Percentiles rank a stretch among this genome's conserved stretches.
Conservation (phyloP, 2,797 vertebrate species). For the Poeciliopsis presidionis region DNA sequence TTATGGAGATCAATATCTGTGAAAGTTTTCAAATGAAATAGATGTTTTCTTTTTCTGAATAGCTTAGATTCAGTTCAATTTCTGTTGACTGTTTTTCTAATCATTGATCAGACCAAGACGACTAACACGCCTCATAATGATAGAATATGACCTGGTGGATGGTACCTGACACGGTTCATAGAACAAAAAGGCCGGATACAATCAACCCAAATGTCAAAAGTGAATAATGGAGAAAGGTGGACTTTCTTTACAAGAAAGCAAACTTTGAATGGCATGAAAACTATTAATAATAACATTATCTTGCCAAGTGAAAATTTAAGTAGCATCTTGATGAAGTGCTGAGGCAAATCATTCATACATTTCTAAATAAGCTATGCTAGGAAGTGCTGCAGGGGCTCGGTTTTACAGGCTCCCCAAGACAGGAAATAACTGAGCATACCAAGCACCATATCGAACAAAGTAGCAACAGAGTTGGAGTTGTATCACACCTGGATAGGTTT, state of each 20-base stretch:
- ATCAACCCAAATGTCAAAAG: no score
- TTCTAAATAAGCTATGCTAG: slow-evolving; percentile 11
- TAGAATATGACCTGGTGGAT: no score
- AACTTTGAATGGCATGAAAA: neutral
- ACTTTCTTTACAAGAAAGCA: neutral
- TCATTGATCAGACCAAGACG: neutral
- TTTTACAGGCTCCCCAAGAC: slow-evolving; percentile 27
- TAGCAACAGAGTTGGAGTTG: slow-evolving; percentile 50
- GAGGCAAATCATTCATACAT: neutral
- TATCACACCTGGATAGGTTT: slow-evolving; percentile 63
- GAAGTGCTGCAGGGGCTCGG: neutral
- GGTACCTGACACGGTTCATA: no score
- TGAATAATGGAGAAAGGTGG: no score
- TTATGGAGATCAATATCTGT: neutral
- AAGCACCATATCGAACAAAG: slow-evolving; percentile 50
- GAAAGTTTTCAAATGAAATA: neutral
- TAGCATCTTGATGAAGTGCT: neutral
- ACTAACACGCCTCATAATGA: neutral
- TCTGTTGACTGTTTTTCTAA: neutral
- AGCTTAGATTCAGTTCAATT: neutral
- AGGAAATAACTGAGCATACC: slow-evolving; percentile 42
- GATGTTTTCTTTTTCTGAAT: neutral
- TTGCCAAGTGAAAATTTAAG: neutral
- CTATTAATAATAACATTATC: neutral
- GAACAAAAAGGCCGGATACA: no score